Conservation (phyloP, 2,113 vertebrate species). For the Vulpes lagopus region DNA sequence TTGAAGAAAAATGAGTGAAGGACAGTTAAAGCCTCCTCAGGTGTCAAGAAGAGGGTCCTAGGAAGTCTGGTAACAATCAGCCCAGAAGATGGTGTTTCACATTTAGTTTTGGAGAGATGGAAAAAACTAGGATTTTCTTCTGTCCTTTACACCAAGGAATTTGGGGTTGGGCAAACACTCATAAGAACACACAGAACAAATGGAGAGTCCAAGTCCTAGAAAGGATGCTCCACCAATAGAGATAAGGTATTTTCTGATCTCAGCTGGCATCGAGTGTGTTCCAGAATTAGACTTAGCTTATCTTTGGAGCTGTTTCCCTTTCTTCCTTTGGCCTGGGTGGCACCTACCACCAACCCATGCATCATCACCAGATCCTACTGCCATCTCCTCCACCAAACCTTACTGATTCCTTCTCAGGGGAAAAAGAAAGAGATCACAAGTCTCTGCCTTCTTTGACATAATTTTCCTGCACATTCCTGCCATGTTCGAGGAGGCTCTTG, state of each 20-base stretch:
- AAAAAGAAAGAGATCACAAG: neutral
- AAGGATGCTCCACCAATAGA: neutral
- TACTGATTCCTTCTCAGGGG: neutral
- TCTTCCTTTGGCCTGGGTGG: neutral
- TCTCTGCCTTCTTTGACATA: neutral
- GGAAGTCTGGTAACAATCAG: neutral
- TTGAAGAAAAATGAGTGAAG: neutral
- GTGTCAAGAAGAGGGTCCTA: neutral
- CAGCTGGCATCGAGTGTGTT: neutral
- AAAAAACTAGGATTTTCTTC: neutral
- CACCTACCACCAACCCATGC: accelerated
- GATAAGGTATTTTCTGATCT: neutral
- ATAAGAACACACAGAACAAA: neutral
- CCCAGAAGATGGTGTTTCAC: neutral
- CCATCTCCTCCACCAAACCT: neutral
- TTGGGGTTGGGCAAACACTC: too few relatives aligned
- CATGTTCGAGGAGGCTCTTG: neutral
- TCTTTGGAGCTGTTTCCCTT: neutral
- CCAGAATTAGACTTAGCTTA: neutral
- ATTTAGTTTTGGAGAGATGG: neutral
- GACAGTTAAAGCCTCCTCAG: neutral
- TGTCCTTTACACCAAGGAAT: neutral
- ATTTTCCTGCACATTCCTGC: neutral
- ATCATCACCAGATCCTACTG: neutral
- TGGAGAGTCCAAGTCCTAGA: neutral